Conservation (phyloP, 2,888 invertebrate genomes). For the Parnassius mnemosyne region DNA sequence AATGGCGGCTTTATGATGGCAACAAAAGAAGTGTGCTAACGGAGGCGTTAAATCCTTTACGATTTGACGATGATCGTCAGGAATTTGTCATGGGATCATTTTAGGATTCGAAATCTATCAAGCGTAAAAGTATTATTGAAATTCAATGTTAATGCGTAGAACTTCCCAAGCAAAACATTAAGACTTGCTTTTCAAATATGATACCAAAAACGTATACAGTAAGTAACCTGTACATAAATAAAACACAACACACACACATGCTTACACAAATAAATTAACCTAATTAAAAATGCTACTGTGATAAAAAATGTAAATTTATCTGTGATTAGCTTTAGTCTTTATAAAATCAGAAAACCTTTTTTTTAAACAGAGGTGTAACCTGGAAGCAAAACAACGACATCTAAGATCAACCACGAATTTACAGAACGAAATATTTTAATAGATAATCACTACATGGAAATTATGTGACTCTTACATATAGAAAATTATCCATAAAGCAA, state of each 20-base stretch:
- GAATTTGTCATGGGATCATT: slow-evolving; percentile 70
- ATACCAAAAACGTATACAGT: slow-evolving; percentile 10
- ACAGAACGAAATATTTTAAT: slow-evolving; percentile 49
- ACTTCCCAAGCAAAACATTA: slow-evolving; percentile 17
- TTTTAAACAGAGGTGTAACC: slow-evolving; percentile 62
- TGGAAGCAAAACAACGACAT: slow-evolving; percentile 78
- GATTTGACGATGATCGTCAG: slow-evolving; percentile 74
- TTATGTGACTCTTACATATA: slow-evolving; percentile 55
- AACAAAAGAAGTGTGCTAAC: slow-evolving; percentile 80
- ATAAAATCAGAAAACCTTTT: not conserved
- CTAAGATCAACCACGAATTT: slow-evolving; percentile 71
- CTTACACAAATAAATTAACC: slow-evolving; percentile 40
- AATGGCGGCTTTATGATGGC: slow-evolving; percentile 77
- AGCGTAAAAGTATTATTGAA: slow-evolving; percentile 42
- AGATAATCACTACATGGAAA: slow-evolving; percentile 70
- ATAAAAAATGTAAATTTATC: slow-evolving; percentile 73
- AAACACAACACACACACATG: slow-evolving; percentile 61
- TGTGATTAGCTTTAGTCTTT: slow-evolving; percentile 53
- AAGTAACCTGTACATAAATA: slow-evolving; percentile 17
- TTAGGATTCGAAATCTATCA: slow-evolving; percentile 47
- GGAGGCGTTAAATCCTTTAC: slow-evolving; percentile 81
- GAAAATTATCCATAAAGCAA: slow-evolving; percentile 60
- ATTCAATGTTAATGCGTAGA: slow-evolving; percentile 12
- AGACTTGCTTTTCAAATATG: slow-evolving; percentile 6
- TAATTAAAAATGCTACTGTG: slow-evolving; percentile 53